Conservation (phyloP, 2,797 vertebrate species). For the Limnodromus scolopaceus region DNA sequence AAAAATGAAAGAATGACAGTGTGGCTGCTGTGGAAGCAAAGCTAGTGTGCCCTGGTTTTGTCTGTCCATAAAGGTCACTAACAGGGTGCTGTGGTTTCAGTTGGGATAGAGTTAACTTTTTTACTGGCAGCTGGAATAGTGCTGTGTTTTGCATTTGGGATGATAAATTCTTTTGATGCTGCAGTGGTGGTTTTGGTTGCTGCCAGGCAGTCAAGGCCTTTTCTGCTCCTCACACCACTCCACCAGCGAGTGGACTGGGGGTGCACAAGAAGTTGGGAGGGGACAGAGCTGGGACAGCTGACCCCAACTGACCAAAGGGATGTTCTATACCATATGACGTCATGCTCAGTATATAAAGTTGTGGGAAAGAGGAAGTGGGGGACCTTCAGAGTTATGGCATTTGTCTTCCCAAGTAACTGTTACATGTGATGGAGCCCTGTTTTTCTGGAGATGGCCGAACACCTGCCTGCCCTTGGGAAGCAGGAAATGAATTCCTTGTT, state of each 20-base stretch:
- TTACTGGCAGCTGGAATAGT: not conserved
- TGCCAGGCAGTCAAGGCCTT: not conserved
- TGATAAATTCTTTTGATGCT: not conserved
- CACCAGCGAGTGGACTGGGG: not conserved
- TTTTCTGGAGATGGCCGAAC: no score
- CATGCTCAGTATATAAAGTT: no score
- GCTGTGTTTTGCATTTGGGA: not conserved
- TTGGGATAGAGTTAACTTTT: not conserved
- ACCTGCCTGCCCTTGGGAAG: no score
- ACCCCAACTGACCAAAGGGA: no score
- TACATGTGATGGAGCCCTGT: no score
- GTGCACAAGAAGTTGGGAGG: not conserved
- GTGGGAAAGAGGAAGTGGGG: no score
- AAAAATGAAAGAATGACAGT: not conserved
- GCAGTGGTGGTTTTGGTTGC: not conserved
- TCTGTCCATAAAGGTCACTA: not conserved
- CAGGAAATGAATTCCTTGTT: no score
- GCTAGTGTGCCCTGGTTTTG: not conserved
- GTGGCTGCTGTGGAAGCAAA: not conserved
- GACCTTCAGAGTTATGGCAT: no score
- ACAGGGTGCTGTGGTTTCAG: not conserved
- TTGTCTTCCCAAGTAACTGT: no score
- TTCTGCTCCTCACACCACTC: not conserved
- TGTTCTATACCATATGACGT: no score
- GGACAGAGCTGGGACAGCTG: no score